These are phyloP conservation scores for Anolis apletophallus DNA, from an alignment of 2,797 vertebrate species.

Conservation along the genomic window DNA sequence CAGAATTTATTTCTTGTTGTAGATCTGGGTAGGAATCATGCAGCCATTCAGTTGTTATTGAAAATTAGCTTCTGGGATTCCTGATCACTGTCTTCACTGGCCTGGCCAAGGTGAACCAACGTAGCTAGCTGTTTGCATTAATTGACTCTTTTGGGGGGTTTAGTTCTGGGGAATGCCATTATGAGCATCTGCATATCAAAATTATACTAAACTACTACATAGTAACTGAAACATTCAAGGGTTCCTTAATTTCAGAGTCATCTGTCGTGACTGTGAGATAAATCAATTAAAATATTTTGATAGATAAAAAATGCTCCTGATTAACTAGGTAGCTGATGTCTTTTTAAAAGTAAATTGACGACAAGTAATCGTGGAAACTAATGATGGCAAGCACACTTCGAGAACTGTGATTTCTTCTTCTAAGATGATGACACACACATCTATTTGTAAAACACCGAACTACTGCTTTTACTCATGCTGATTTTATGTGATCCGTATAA, in stretches of 20 bases:
- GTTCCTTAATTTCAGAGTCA: not conserved
- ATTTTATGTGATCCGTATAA: not conserved
- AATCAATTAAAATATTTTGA: not conserved
- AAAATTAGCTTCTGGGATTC: no score
- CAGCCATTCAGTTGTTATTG: not conserved
- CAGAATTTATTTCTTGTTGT: not conserved
- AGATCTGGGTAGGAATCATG: not conserved
- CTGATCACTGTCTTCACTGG: no score
- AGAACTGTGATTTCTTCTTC: not conserved
- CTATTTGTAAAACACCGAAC: not conserved
- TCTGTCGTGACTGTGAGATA: not conserved
- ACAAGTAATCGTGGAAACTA: not conserved
- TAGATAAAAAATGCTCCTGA: not conserved
- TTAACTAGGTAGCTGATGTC: not conserved
- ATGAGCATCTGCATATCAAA: not conserved
- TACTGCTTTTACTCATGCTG: not conserved
- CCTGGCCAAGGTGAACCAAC: no score
- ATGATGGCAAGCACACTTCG: not conserved
- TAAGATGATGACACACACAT: not conserved
- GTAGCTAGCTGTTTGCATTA: not conserved
- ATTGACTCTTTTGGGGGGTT: not conserved
- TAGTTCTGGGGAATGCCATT: not conserved
- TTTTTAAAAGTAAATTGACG: not conserved
- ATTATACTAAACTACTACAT: not conserved
- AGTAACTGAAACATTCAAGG: conserved; percentile 28